Conservation (phyloP, 2,113 vertebrate genomes). For the Porphyrio hochstetteri region DNA sequence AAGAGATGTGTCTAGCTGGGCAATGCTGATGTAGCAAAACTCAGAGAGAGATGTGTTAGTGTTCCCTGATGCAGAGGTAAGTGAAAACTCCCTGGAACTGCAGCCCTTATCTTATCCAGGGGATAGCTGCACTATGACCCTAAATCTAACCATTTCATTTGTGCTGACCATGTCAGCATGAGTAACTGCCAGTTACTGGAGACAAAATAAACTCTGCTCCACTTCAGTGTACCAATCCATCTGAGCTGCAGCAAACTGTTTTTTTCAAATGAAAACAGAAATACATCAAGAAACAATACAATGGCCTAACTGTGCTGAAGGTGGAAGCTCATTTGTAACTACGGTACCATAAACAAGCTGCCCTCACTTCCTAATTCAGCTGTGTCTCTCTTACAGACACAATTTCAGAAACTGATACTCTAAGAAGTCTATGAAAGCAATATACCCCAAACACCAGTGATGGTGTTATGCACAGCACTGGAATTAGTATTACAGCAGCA, state of each 20-base stretch:
- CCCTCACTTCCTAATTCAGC: background rate
- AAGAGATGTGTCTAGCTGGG: fast-evolving
- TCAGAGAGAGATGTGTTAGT: background rate
- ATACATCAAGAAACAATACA: background rate
- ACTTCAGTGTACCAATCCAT: background rate
- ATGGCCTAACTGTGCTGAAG: background rate
- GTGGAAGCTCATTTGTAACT: background rate
- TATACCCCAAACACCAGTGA: background rate
- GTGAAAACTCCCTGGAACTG: background rate
- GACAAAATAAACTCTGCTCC: background rate
- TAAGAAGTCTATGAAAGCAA: background rate
- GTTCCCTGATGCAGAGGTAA: background rate
- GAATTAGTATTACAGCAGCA: background rate
- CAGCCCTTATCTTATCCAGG: background rate
- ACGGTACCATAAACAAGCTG: background rate
- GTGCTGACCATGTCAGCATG: background rate
- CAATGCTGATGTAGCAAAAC: background rate
- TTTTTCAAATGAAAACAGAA: background rate
- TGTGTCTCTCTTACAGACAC: background rate
- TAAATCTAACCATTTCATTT: background rate
- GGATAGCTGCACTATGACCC: background rate
- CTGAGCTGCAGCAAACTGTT: fast-evolving
- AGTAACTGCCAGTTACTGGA: background rate
- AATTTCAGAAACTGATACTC: background rate
- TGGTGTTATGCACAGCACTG: background rate